Percentiles rank a stretch among this genome's conserved stretches.
Evolutionary conservation across 1,140 invertebrate genomes (phyloP).

Genomic region (Diorhabda sublineata): DNA sequence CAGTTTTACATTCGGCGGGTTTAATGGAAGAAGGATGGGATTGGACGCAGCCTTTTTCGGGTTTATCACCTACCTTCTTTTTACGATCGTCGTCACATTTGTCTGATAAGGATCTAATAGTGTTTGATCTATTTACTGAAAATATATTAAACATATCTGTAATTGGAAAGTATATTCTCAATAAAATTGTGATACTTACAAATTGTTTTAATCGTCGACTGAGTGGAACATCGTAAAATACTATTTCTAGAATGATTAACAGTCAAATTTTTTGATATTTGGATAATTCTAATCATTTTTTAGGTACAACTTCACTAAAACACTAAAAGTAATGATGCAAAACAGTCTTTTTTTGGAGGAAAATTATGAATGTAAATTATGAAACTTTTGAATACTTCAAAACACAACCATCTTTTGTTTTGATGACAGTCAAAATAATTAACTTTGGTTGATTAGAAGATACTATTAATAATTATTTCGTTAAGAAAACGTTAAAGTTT

Average conservation of each 20-base stretch:
- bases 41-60: slow-evolving; percentile 14
- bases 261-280: slow-evolving; percentile 1
- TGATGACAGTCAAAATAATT: neutral
- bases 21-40: slow-evolving; percentile 20
- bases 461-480: neutral
- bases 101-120: slow-evolving; percentile 1
- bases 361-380: neutral
- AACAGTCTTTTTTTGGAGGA: neutral
- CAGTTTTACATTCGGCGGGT: neutral
- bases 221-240: neutral
- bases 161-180: neutral
- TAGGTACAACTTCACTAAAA: too few relatives aligned
- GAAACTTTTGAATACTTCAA: neutral
- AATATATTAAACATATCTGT: neutral
- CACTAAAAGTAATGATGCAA: too few relatives aligned
- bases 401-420: neutral
- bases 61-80: slow-evolving; percentile 26
- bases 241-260: slow-evolving; percentile 4
- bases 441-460: neutral
- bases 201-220: neutral
- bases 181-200: neutral
- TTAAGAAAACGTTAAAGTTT: neutral
- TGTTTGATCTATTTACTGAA: slow-evolving; percentile 14
- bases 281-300: slow-evolving; percentile 6
- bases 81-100: slow-evolving; percentile 16